Evolutionary conservation across 2,797 vertebrate species (phyloP).

Genomic region (Epinephelus malabaricus): DNA sequence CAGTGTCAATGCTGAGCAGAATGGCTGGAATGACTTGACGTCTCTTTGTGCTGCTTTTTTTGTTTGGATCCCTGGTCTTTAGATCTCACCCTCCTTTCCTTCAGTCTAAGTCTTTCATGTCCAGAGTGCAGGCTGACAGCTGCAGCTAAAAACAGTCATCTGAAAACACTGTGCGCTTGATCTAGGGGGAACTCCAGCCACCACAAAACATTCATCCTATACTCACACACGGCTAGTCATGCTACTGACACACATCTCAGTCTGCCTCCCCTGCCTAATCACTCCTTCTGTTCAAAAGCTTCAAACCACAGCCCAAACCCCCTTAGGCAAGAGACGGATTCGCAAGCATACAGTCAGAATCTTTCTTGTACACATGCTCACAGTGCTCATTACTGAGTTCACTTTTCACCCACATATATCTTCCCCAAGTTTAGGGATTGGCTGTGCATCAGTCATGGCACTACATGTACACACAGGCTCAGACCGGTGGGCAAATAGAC

Average conservation of each 20-base stretch:
- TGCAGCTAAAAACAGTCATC: constrained; percentile 74
- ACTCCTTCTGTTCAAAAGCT: constrained; percentile 70
- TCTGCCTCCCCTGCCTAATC: constrained; percentile 68
- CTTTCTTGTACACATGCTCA: constrained; percentile 45
- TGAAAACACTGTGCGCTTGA: constrained; percentile 54
- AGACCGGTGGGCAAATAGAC: constrained; percentile 54
- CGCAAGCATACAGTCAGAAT: constrained; percentile 58
- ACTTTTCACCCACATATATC: constrained; percentile 69
- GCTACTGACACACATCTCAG: constrained; percentile 68
- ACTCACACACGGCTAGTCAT: constrained; percentile 74
- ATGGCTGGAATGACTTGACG: constrained; percentile 35
- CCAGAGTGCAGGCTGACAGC: constrained; percentile 51
- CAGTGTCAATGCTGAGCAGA: constrained; percentile 44
- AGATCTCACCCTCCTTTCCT: constrained; percentile 36
- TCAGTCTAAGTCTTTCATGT: constrained; percentile 61
- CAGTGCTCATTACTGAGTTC: constrained; percentile 63
- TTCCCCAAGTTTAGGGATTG: constrained; percentile 59
- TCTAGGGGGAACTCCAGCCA: constrained; percentile 77
- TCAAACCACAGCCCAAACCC: constrained; percentile 73
- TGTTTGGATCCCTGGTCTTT: constrained; percentile 40
- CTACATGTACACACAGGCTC: constrained; percentile 70
- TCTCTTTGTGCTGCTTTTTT: constrained; percentile 3
- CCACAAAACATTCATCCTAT: constrained; percentile 68
- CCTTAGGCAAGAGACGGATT: constrained; percentile 62
- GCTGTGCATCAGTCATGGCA: constrained; percentile 60